Base-by-base conservation (phyloP, 92 coral and sea anemone species). In the Zoanthus solanderi region DNA sequence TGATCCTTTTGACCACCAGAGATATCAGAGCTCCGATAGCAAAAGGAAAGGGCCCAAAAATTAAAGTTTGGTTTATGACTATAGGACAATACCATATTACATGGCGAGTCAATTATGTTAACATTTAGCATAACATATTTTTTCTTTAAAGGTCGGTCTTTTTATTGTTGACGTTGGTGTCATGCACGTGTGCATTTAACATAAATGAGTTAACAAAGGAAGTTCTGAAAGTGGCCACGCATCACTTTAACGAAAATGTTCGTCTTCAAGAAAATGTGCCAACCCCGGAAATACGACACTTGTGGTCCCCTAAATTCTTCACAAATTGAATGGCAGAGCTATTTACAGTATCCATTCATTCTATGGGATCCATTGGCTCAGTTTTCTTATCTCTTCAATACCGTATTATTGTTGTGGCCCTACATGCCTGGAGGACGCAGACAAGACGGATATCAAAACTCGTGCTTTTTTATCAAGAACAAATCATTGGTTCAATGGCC, bases 331-430 rank as follows among this genome's bases (percentile, higher is more conserved):
- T 83, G 87, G 87, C 87, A 83, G 87, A 83, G 87, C 57, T 89
- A 83, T 45, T 45, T 89, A 72, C 63, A 71, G 66, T 89, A 89
- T 83, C 92, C 85, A 17, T 83, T 72, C 47, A 83, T 89, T 73
- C 81, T 89, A 44, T 83, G 92, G 92, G 92, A 89, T 76, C 92
- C 89, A 37, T 30, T 75, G 75, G 60, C 89, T 53, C 92, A n/a
- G n/a, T n/a, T n/a, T n/a, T n/a, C n/a, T n/a, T n/a, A 77, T 30
- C 75, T 89, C 58, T 84, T 72, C 72, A 54, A 83, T 81, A 75
- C 46, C 42, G 31, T 63, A 44, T 71, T 76, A 58, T 68, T 89
- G 17, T 46, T 37, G 71, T 89, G n/a, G 92, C 46, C 92, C 92
- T 66, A 53, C 71, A 84, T 89, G 92, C 56, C 73, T 78, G 44